A percentile compares a stretch with the other conserved stretches of the same genome.
Conservation (phyloP, 2,113 vertebrate species). For the Probosciger aterrimus region DNA sequence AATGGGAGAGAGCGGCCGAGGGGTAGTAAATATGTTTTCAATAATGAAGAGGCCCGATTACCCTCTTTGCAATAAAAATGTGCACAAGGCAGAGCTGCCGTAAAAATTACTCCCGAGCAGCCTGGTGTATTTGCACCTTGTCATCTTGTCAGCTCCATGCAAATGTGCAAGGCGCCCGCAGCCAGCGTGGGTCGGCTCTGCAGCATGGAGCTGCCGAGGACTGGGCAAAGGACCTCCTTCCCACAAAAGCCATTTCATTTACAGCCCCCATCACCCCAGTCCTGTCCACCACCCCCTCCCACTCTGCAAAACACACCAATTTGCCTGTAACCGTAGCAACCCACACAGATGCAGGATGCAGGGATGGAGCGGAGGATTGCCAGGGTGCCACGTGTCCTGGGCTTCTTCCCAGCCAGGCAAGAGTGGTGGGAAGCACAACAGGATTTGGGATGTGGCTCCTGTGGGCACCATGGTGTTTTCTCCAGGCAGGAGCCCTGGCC, state of each 20-base stretch:
- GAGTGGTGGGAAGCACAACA: not conserved
- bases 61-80: conserved; percentile 67
- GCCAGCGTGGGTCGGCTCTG: not conserved
- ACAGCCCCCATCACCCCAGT: not conserved
- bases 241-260: not conserved
- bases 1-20: conserved; percentile 53
- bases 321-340: conserved; percentile 43
- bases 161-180: not conserved
- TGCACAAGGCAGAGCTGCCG: conserved; percentile 51
- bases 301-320: not conserved
- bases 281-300: not conserved
- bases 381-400: not conserved
- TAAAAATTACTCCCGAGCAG: conserved; percentile 58
- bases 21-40: conserved; percentile 69
- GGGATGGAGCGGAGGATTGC: not conserved
- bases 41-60: conserved; percentile 70
- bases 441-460: not conserved
- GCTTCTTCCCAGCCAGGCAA: not conserved
- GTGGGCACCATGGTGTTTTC: rapidly evolving
- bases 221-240: not conserved
- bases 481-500: not conserved
- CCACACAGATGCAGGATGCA: not conserved
- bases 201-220: not conserved
- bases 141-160: conserved; percentile 57
- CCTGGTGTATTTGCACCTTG: conserved; percentile 53